A percentile compares a stretch with the other conserved stretches of the same genome.
These are phyloP conservation scores for Linnaemya tessellans DNA, from an alignment of 2,888 invertebrate genomes.

Conservation along the genomic window DNA sequence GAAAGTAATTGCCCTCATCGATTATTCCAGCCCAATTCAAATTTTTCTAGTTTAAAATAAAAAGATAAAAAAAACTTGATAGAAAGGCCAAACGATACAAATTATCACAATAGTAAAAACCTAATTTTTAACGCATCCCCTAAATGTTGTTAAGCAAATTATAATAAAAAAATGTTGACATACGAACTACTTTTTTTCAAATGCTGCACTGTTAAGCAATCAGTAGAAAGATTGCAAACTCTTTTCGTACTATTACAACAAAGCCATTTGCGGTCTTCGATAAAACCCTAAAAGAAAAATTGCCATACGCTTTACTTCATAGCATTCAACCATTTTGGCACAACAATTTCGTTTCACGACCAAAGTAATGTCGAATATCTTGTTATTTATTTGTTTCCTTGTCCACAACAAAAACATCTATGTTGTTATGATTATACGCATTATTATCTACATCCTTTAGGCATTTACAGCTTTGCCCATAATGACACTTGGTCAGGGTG, in stretches of 20 bases:
- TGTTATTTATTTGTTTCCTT: slow-evolving; percentile 25
- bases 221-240: background rate
- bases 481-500: slow-evolving; percentile 66
- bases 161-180: no score
- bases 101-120: no score
- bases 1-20: no score
- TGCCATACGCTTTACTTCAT: slow-evolving; percentile 7
- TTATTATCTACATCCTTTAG: slow-evolving; percentile 65
- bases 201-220: background rate
- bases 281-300: background rate
- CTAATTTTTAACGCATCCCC: background rate
- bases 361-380: slow-evolving; percentile 5
- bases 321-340: background rate
- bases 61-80: no score
- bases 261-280: background rate
- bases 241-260: background rate
- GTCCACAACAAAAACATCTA: background rate
- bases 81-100: no score
- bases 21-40: no score
- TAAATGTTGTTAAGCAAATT: background rate
- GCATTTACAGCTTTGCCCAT: slow-evolving; percentile 65
- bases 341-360: background rate
- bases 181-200: background rate
- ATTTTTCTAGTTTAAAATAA: no score
- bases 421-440: slow-evolving; percentile 60